These are phyloP conservation scores for Megatriorchis doriae DNA, from an alignment of 2,113 vertebrate species.

Conservation along the genomic window DNA sequence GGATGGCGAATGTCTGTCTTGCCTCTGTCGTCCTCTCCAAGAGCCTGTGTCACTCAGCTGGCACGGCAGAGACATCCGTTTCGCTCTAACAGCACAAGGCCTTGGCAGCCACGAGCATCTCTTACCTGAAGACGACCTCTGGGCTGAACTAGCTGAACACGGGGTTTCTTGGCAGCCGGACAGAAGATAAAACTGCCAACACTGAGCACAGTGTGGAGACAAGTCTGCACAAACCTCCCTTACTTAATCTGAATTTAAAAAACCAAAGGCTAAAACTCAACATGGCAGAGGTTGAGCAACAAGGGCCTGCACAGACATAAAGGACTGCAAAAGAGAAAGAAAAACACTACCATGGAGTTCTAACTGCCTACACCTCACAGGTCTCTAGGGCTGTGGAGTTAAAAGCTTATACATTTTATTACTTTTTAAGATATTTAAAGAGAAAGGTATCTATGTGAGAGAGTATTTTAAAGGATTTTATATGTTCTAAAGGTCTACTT, in stretches of 20 bases:
- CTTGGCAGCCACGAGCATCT: neutral
- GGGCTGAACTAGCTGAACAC: neutral
- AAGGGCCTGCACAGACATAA: neutral
- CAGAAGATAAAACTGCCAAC: neutral
- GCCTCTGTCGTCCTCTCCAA: too few relatives aligned
- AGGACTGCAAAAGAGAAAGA: neutral
- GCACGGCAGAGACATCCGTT: neutral
- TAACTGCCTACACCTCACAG: neutral
- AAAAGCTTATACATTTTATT: neutral
- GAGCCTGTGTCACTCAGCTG: fast-evolving
- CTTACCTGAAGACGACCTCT: neutral
- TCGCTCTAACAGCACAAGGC: neutral
- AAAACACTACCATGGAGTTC: neutral
- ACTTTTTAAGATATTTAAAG: neutral
- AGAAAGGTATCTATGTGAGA: neutral
- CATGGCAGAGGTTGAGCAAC: neutral
- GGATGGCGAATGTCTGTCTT: fast-evolving
- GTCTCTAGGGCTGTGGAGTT: neutral
- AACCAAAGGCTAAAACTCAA: neutral
- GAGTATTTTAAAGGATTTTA: neutral
- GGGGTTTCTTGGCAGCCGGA: neutral
- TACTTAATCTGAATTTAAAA: neutral
- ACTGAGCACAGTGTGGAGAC: fast-evolving
- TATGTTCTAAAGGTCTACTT: neutral
- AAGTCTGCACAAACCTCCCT: neutral